Conservation (phyloP, 2,888 invertebrate genomes). For the Dasypogon diadema region DNA sequence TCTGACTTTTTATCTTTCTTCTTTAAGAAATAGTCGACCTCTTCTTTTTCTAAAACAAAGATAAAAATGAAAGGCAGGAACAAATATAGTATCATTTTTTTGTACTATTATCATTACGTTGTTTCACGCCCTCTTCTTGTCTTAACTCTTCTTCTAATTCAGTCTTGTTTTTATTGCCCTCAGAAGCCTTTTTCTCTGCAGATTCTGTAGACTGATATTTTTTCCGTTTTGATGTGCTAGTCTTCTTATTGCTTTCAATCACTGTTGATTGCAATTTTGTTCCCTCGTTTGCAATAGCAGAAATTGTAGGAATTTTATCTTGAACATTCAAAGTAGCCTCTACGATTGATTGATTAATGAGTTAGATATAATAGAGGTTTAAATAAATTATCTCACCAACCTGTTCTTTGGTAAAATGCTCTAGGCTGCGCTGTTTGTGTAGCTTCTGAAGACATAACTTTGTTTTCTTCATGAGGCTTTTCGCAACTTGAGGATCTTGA, state of each 20-base stretch:
- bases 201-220: conserved; percentile 1
- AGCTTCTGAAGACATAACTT: not conserved
- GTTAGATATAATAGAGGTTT: not conserved
- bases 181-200: conserved; percentile 6
- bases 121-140: not conserved
- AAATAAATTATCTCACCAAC: not conserved
- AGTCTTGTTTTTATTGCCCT: conserved; percentile 5
- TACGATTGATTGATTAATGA: conserved; percentile 3
- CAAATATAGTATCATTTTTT: not conserved
- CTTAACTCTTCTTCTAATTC: not conserved
- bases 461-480: not conserved
- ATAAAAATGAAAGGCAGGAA: conserved; percentile 18
- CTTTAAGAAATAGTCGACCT: not conserved
- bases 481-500: not conserved
- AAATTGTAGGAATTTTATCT: not conserved
- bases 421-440: not conserved
- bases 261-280: not conserved
- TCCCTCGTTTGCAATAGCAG: not conserved
- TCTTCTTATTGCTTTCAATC: not conserved
- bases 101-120: conserved; percentile 14
- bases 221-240: conserved; percentile 8
- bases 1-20: not conserved
- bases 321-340: not conserved
- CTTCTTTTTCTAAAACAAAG: conserved; percentile 21
- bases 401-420: not conserved